Base-by-base conservation (phyloP, 2,888 invertebrate species). In the Mylabris sibirica region DNA sequence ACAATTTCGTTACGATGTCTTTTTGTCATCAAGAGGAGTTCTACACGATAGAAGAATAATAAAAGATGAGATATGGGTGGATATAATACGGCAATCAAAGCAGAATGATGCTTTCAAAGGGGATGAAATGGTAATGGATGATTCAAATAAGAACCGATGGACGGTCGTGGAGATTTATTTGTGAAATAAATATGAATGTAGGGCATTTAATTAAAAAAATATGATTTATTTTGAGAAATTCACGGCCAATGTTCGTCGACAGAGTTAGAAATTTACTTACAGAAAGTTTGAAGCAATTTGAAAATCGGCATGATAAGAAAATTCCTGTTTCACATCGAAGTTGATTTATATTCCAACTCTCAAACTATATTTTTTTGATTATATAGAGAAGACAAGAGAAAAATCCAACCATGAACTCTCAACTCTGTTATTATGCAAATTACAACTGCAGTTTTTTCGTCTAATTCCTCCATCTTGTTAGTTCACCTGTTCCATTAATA, bases 61-160 rank as follows among this genome's bases (percentile, higher is more conserved):
- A 57, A 57, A 24, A 57, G 57, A 57, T 57, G 24, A 12, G 57
- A 57, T 57, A 57, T 57, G 9, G 57, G 14, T 14, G 11, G 24
- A 24, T 0, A 57, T 57, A 57, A 57, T 57, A 22, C 24, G 14
- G 9, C 24, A 57, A 57, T 57, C 57, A 57, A 57, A 57, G 53
- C 53, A 0, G 53, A 24, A 24, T 24, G 53, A 24, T 57, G 53
- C 24, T 22, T 24, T 57, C 8, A 57, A 12, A 22, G 20, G 57
- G 22, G 53, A 17, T 17, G 17, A 17, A 44, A 44, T 44, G 0
- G 44, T 5, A 24, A 57, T 57, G 53, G 24, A 57, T 57, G 53
- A 24, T 57, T 57, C 53, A 57, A 49, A 17, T n/a, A 38, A 44
- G 44, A 17, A n/a, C 17, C 44, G 6, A 5, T 22, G n/a, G n/a